Evolutionary conservation across 2,113 vertebrate genomes (phyloP), one percentile per base, ranked within the genome.

Genomic region (Zapornia atra): DNA sequence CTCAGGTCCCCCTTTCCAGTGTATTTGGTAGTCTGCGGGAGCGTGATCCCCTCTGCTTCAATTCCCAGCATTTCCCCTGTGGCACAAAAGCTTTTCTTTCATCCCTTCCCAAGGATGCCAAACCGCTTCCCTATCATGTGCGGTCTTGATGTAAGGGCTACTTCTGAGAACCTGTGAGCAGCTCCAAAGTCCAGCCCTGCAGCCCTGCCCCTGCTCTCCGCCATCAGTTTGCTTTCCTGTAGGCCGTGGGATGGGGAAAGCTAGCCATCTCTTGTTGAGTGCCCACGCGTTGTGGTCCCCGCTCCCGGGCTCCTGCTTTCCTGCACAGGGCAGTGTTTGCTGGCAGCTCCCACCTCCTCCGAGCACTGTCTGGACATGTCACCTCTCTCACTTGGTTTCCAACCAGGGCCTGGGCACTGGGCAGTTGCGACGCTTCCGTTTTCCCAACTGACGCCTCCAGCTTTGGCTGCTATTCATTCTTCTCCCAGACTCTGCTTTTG

Each of bases 241-340:
- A 16, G 53, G 1, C 1, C 9, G 12, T 38, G n/a, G 76, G 42
- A 38, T 8, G 2, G 19, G 38, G 25, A 33, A n/a, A 77, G n/a
- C 31, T 9, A 15, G 26, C 6, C 28, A 16, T 18, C 22, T 56
- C 40, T 38, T 3, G 1, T 9, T 15, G 33, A 73, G 54, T 16
- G 3, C 24, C 2, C 46, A 3, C 10, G 4, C 9, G 3, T 65
- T 22, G 4, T 44, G 28, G 15, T 7, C 38, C 59, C 33, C 28
- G 15, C 0, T 15, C 40, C 63, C 19, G 2, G 19, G 19, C 40
- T 69, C 48, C 61, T 11, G 34, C 60, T 70, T 64, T 53, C 44
- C 33, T 0, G 2, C 28, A 1, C 26, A 7, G 70, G n/a, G 54
- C 25, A 5, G 53, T 2, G 26, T 44, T 75, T 13, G 2, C 31